Base-by-base conservation (phyloP, 2,888 invertebrate genomes). In the Crematogaster levior region DNA sequence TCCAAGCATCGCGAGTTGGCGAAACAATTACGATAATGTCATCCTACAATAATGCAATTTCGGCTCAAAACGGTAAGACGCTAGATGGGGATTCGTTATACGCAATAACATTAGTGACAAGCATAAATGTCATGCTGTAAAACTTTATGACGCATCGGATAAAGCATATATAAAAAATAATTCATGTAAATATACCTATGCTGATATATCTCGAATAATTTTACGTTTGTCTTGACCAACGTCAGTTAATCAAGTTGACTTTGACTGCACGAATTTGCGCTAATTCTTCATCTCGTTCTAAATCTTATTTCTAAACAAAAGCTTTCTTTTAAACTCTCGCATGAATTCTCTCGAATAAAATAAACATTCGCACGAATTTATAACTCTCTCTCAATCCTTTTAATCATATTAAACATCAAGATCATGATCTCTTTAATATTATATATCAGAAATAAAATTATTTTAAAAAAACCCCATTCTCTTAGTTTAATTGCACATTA, bases 11-110 rank as follows among this genome's bases (percentile, higher is more conserved):
- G 51, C 75, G 51, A 74, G 73, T 74, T 74, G 73, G 61, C 12
- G 46, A 74, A 74, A 72, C 73, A 74, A 75, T 75, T 75, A 66
- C 66, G 75, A 75, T 66, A 75, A 75, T 34, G 48, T 27, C 75
- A 24, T 74, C 61, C 56, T 56, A 43, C 53, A 43, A 21, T 79
- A 79, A 79, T 79, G 72, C 56, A 79, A 79, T 79, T 79, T 79
- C 46, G 56, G 24, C 56, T 56, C 18, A 21, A 40, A 72, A 77
- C 53, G n/a, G 68, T 77, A 68, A 79, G 30, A 21, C 72, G 51
- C 65, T 51, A 24, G 27, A 53, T 51, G 5, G 5, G 40, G 37
- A 74, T 51, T 70, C 61, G 61, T 74, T 51, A 12, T 27, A 66
- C 65, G 27, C 51, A 65, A 51, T 37, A 63, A 74, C n/a, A 40